Base-by-base conservation (phyloP, 2,113 vertebrate genomes). In the Ondatra zibethicus region DNA sequence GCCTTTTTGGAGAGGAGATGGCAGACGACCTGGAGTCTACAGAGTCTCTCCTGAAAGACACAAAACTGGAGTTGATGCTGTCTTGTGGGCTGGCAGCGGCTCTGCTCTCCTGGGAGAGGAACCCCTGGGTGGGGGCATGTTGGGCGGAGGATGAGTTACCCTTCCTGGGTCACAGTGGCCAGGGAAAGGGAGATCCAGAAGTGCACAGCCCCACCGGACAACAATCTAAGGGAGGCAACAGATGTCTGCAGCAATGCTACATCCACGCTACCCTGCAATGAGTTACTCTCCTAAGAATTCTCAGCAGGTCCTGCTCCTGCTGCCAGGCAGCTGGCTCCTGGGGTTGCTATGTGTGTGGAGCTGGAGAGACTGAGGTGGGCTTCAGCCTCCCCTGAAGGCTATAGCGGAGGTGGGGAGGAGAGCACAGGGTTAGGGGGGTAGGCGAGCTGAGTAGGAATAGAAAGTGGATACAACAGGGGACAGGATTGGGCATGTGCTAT, bases 1-100 rank as follows among this genome's bases (percentile, higher is more conserved):
- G 98, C 82, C 99, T 99, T 98, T 99, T 99, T 75, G 99, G 98
- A n/a, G 98, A 98, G 10, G 99, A 98, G 70, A 98, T 36, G 93
- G 89, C 97, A 80, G 97, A 98, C 93, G 98, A 99, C 98, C 98
- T 99, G 0, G 98, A 98, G 65, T 99, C 99, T 3, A 94, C 97
- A 6, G 99, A 99, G 94, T 99, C 99, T 36, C 98, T 99, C 98
- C 99, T 99, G 94, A 89, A 96, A 97, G 93, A 96, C 81, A 45
- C 92, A 72, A 50, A 65, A 91, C 47, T 70, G 27, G 84, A 61
- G 66, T 42, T 97, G 75, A 94, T 81, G n/a, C 16, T 1, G 3
- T 23, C 68, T 55, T 10, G 3, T 50, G 19, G 16, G 50, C 19
- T 45, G 25, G 61, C 17, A 27, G 21, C 47, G 23, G 72, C 23